These are phyloP conservation scores for Apostichopus parvimensis DNA, from an alignment of 35 echinoderm and acorn worm species.

Conservation along the genomic window DNA sequence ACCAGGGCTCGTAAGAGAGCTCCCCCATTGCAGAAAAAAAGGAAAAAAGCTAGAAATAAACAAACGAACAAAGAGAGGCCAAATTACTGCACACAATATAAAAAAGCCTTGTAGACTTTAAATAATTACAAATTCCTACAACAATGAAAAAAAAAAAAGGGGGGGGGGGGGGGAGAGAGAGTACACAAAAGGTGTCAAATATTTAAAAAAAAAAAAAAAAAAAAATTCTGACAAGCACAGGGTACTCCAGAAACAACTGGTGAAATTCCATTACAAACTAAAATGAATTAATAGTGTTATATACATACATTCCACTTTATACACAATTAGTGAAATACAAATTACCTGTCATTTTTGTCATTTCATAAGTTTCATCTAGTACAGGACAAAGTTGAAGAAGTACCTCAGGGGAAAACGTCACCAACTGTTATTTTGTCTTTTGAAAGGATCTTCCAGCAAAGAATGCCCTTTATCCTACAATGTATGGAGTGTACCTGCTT, in stretches of 20 bases:
- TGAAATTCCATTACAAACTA: constrained; percentile 4
- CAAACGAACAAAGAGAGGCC: constrained; percentile 9
- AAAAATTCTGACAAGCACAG: neutral
- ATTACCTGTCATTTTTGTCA: neutral
- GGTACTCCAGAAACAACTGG: constrained; percentile 6
- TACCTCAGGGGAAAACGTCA: too few species aligned
- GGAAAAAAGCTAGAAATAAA: neutral
- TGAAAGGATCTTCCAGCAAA: neutral
- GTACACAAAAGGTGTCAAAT: neutral
- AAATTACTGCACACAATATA: constrained; percentile 58
- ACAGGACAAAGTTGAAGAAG: too few species aligned
- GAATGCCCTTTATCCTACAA: neutral
- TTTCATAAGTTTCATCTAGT: too few species aligned
- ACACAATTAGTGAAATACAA: constrained; percentile 45
- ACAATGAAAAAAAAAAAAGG: neutral
- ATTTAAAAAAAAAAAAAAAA: neutral
- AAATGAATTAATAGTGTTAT: constrained; percentile 26
- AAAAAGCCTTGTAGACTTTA: constrained; percentile 41
- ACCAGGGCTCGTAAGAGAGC: neutral
- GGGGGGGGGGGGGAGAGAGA: neutral
- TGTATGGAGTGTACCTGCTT: neutral
- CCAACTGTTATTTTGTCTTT: neutral
- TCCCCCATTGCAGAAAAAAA: neutral
- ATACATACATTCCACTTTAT: constrained; percentile 54
- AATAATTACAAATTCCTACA: constrained; percentile 15